A percentile compares a stretch with the other conserved stretches of the same genome.
These are phyloP conservation scores for Calyptomena viridis DNA, from an alignment of 2,113 vertebrate species.

Conservation along the genomic window DNA sequence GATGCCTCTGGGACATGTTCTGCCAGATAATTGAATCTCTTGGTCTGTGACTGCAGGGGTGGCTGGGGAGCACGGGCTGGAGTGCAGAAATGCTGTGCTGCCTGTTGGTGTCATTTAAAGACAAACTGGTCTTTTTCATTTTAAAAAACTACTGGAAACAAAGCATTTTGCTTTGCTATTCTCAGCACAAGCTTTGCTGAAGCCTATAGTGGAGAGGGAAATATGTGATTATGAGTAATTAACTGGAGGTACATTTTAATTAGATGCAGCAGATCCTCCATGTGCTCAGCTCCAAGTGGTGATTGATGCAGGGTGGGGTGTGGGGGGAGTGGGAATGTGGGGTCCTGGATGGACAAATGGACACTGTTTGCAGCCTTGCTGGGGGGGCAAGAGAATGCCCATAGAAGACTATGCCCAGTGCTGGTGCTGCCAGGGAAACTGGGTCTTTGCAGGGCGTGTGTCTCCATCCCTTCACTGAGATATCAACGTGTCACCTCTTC, in stretches of 20 bases:
- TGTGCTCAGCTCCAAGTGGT: rapidly evolving
- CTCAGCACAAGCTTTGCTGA: background rate
- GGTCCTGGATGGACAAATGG: rapidly evolving
- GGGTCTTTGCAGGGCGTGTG: rapidly evolving
- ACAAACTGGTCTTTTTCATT: background rate
- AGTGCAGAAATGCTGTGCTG: background rate
- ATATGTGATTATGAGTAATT: background rate
- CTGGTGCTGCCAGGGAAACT: background rate
- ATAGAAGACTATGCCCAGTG: no score
- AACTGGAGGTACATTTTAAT: background rate
- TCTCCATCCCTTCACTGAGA: background rate
- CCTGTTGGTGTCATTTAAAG: background rate
- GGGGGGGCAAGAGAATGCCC: no score
- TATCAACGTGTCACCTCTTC: rapidly evolving
- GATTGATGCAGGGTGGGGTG: background rate
- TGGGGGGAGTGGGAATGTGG: background rate
- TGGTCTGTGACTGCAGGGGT: background rate
- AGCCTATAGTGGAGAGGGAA: background rate
- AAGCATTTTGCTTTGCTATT: background rate
- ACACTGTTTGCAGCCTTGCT: rapidly evolving
- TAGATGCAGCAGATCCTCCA: background rate
- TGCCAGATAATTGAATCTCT: constrained; percentile 39
- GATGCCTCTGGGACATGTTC: constrained; percentile 32
- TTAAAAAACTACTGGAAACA: background rate
- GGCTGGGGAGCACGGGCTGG: background rate